These are phyloP conservation scores for Camelus dromedarius DNA, from an alignment of 2,113 vertebrate genomes.

Conservation along the genomic window DNA sequence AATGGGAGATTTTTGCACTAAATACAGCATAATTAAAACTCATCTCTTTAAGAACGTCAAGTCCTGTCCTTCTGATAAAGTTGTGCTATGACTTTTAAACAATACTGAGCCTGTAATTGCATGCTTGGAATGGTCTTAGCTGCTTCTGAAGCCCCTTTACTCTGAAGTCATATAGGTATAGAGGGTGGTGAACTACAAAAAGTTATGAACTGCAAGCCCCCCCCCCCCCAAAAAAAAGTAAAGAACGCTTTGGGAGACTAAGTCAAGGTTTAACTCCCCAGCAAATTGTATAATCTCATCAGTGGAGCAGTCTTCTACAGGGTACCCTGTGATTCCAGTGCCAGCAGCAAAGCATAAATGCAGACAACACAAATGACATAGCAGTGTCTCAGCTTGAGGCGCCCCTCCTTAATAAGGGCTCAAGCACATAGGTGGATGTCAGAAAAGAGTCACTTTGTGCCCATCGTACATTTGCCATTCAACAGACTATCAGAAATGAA, in stretches of 20 bases:
- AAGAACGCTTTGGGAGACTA: background rate
- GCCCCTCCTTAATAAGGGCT: background rate
- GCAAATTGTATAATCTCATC: background rate
- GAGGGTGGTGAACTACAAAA: background rate
- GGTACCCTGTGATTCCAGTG: background rate
- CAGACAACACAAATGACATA: background rate
- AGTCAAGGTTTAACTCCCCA: background rate
- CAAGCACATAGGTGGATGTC: background rate
- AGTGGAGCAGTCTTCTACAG: background rate
- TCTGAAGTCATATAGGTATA: background rate
- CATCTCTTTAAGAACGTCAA: background rate
- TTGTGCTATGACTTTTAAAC: background rate
- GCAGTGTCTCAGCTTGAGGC: background rate
- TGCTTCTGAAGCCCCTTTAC: background rate
- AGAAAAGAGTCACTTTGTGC: background rate
- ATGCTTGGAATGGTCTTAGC: background rate
- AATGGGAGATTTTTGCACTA: background rate
- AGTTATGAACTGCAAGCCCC: background rate
- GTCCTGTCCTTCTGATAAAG: too few species aligned
- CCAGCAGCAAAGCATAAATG: background rate
- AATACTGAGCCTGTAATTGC: background rate
- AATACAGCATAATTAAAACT: background rate
- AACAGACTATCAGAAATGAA: background rate
- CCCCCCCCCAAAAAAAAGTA: background rate
- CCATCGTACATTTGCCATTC: accelerated